These are phyloP conservation scores for Aegithalos caudatus DNA, from an alignment of 2,113 vertebrate genomes.

Conservation along the genomic window DNA sequence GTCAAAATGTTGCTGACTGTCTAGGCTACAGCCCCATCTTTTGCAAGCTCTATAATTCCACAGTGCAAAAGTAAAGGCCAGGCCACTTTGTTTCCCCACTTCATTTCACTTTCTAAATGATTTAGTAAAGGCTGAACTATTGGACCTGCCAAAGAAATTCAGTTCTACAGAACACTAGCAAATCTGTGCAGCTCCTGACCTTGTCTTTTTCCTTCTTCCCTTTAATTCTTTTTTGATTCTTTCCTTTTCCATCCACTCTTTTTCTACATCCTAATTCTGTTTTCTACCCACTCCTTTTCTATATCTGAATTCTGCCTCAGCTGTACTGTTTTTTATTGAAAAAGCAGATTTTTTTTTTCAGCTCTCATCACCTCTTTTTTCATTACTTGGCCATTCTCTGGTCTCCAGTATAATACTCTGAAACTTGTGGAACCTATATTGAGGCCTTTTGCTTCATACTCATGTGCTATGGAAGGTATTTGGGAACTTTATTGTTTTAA, in stretches of 20 bases:
- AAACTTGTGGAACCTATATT: not conserved
- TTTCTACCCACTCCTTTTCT: not conserved
- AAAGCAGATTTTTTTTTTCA: not conserved
- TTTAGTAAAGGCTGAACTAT: not conserved
- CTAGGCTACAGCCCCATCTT: not conserved
- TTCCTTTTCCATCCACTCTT: not conserved
- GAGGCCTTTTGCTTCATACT: not conserved
- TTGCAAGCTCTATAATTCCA: not conserved
- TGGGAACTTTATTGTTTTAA: not conserved
- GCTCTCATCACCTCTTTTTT: not conserved
- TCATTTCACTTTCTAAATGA: not conserved
- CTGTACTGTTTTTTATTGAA: not conserved
- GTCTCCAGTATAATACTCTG: not conserved
- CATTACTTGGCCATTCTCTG: not conserved
- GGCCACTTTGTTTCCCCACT: not conserved
- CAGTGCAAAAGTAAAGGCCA: not conserved
- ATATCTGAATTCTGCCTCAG: not conserved
- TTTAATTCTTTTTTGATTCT: not conserved
- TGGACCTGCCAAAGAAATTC: not conserved
- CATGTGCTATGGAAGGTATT: not conserved
- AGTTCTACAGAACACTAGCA: not conserved
- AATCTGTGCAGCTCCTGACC: not conserved
- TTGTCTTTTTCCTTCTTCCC: not conserved
- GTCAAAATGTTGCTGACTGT: not conserved
- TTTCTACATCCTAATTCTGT: not conserved